A percentile compares a stretch with the other conserved stretches of the same genome.
Conservation (phyloP, 2,888 invertebrate species). For the Bhutanitis thaidina region DNA sequence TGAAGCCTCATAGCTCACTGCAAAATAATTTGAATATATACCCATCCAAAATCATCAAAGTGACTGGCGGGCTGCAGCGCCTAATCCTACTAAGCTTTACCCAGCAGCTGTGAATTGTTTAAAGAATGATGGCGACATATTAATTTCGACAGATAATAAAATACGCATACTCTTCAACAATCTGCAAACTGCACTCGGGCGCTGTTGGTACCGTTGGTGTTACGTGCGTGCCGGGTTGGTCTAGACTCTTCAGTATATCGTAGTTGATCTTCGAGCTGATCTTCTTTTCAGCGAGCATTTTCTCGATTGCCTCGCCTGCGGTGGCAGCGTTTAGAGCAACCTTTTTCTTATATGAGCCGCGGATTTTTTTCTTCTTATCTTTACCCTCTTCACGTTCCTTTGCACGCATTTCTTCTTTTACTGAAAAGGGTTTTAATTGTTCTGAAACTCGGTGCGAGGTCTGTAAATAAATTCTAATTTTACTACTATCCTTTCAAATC, state of each 20-base stretch:
- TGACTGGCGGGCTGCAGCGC: too few relatives aligned
- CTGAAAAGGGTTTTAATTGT: too few relatives aligned
- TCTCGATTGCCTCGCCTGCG: constrained; percentile 95
- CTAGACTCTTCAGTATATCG: constrained; percentile 93
- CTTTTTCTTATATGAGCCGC: constrained; percentile 82
- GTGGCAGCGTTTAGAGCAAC: constrained; percentile 83
- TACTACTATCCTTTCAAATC: too few relatives aligned
- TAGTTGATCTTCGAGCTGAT: constrained; percentile 99
- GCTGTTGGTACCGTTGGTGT: constrained; percentile 21
- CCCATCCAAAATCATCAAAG: too few relatives aligned
- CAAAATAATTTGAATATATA: too few relatives aligned
- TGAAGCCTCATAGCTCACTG: too few relatives aligned
- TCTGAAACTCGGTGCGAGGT: too few relatives aligned
- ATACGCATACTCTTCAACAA: constrained; percentile 27
- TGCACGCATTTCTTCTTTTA: constrained; percentile 89
- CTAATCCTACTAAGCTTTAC: too few relatives aligned
- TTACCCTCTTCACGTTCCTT: constrained; percentile 93
- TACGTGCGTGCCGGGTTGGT: constrained; percentile 49
- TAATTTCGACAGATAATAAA: neutral
- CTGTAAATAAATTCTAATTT: too few relatives aligned
- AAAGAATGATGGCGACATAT: too few relatives aligned
- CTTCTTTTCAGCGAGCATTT: constrained; percentile 96
- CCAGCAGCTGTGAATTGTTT: too few relatives aligned
- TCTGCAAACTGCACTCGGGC: constrained; percentile 4
- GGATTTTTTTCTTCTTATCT: constrained; percentile 88